Conservation (phyloP, 2,113 vertebrate species). For the Actenoides hombroni region DNA sequence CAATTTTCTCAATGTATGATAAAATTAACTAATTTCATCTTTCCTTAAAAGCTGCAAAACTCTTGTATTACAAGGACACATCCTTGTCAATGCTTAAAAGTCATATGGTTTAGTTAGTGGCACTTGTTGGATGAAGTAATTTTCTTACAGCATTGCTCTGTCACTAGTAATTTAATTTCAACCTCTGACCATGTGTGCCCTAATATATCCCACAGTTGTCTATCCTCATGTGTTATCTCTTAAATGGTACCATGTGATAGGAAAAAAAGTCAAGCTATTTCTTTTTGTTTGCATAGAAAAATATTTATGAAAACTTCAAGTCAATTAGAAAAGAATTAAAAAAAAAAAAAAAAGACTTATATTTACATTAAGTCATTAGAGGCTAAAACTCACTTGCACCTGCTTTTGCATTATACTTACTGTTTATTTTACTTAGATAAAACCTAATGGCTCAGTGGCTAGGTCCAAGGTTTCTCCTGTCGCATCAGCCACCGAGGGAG, state of each 20-base stretch:
- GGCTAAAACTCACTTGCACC: background rate
- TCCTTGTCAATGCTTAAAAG: background rate
- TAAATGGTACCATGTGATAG: background rate
- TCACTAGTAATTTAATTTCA: background rate
- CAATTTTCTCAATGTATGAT: background rate
- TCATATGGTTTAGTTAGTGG: background rate
- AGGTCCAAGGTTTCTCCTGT: background rate
- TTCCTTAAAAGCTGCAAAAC: background rate
- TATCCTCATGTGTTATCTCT: background rate
- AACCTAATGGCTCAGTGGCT: fast-evolving
- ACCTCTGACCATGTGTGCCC: background rate
- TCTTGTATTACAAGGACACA: background rate
- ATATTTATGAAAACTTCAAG: background rate
- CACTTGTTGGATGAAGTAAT: background rate
- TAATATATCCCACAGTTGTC: background rate
- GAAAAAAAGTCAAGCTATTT: fast-evolving
- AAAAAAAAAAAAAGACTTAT: background rate
- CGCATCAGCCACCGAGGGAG: background rate
- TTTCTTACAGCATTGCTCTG: background rate
- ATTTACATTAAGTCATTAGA: background rate
- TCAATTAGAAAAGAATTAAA: background rate
- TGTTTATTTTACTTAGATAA: background rate
- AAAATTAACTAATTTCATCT: background rate
- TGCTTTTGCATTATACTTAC: background rate
- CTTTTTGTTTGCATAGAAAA: background rate